Evolutionary conservation across 2,113 vertebrate genomes (phyloP).

Genomic region (Junco hyemalis): DNA sequence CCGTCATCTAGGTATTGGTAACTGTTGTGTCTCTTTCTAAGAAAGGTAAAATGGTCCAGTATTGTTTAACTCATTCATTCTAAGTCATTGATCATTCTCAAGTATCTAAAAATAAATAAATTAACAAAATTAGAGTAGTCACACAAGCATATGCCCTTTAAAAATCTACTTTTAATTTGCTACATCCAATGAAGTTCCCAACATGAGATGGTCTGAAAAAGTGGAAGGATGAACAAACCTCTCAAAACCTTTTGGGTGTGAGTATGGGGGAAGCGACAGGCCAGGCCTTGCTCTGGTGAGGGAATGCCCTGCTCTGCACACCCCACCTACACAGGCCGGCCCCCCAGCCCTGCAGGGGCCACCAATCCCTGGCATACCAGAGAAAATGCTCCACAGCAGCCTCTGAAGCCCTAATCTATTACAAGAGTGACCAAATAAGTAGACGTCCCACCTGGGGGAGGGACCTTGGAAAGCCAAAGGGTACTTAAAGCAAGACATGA

Average conservation of each 20-base stretch:
- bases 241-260: not conserved
- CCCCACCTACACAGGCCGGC: no score
- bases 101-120: not conserved
- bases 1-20: not conserved
- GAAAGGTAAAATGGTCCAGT: not conserved
- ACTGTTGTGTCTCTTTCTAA: not conserved
- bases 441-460: not conserved
- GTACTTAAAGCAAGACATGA: not conserved
- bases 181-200: not conserved
- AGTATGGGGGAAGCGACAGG: not conserved
- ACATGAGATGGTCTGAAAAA: not conserved
- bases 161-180: not conserved
- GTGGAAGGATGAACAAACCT: not conserved
- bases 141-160: not conserved
- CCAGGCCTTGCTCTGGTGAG: not conserved
- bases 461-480: not conserved
- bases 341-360: not conserved
- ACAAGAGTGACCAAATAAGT: not conserved
- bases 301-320: rapidly evolving
- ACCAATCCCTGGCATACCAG: not conserved
- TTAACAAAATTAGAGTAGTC: not conserved
- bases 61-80: not conserved
- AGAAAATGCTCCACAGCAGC: not conserved
- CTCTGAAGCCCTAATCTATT: not conserved
- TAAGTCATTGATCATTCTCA: not conserved